Conservation (phyloP, 2,797 vertebrate species). For the Hyperoplus lanceolatus region DNA sequence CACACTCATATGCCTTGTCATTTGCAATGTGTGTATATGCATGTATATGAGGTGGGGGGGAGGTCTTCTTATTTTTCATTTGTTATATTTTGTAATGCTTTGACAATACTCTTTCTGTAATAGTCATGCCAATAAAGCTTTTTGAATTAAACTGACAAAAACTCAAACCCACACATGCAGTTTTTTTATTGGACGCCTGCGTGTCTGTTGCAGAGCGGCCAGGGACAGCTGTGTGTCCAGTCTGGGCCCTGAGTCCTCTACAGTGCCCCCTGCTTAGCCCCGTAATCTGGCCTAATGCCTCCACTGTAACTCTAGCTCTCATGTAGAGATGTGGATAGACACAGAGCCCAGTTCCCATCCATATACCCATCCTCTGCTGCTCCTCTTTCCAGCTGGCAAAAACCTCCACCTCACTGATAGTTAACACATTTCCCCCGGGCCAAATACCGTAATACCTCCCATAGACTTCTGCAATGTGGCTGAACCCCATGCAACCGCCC, state of each 20-base stretch:
- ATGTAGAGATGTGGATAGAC: conserved; percentile 65
- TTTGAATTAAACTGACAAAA: conserved; percentile 22
- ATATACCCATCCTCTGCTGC: conserved; percentile 49
- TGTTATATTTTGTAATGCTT: no score
- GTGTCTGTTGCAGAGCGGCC: conserved; percentile 78
- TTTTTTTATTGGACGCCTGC: conserved; percentile 80
- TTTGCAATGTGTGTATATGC: no score
- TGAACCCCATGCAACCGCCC: not conserved
- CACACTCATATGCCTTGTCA: conserved; percentile 47
- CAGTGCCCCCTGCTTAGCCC: conserved; percentile 72
- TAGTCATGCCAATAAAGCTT: no score
- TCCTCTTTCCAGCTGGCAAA: conserved; percentile 51
- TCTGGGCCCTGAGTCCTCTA: conserved; percentile 56
- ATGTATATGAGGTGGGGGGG: no score
- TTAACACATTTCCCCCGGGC: conserved; percentile 63
- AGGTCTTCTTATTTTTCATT: no score
- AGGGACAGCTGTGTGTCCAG: conserved; percentile 75
- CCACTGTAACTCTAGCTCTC: conserved; percentile 70
- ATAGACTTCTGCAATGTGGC: conserved; percentile 30
- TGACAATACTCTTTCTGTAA: no score
- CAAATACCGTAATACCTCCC: conserved; percentile 44
- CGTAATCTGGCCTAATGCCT: conserved; percentile 73
- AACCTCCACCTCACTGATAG: conserved; percentile 57
- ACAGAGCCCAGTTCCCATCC: conserved; percentile 61
- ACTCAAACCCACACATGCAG: conserved; percentile 61